Evolutionary conservation across 2,888 invertebrate genomes (phyloP), one percentile per base, ranked within the genome.

Genomic region (Acanthosepion lycidas): DNA sequence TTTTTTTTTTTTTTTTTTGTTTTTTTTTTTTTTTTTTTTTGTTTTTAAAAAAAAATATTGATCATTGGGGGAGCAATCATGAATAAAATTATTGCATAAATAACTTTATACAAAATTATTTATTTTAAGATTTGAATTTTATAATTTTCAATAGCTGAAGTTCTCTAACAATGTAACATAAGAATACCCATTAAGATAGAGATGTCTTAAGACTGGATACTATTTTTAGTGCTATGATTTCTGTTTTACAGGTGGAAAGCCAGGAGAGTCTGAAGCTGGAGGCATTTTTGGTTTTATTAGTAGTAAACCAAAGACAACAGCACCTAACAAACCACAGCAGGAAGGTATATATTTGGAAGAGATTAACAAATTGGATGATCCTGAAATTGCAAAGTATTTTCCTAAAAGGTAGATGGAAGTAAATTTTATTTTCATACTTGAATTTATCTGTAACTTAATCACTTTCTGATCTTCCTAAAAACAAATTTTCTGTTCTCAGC

Each of bases 301-400:
- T 92, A 94, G 94, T 48, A 64, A 64, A 64, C 55, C 64, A 48
- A 94, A 94, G 59, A 55, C 48, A 95, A 96, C 96, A 93, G 96
- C 96, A 33, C 96, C 97, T 23, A 97, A 97, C 95, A 97, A 98
- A 96, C 98, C 98, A 98, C 98, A 98, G 96, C 95, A 96, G 28
- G 98, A 98, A 96, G 99, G 99, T 95, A 98, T 99, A 96, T 99
- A 99, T 97, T 98, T 99, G 95, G 99, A 99, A 94, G 98, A 98
- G 96, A 98, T 99, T 97, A 64, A 94, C 28, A 55, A 94, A 48
- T 64, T 94, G 33, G 94, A 94, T 64, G 99, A 99, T 97, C 99
- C 99, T n/a, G 99, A 99, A 97, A 98, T 99, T 95, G 98, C 99
- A 96, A 98, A 99, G 96, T 98, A 99, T 98, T 98, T 99, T 78